Percentiles rank a stretch among this genome's conserved stretches.
These are phyloP conservation scores for Portunus trituberculatus DNA, from an alignment of 1,140 invertebrate genomes.

Conservation along the genomic window DNA sequence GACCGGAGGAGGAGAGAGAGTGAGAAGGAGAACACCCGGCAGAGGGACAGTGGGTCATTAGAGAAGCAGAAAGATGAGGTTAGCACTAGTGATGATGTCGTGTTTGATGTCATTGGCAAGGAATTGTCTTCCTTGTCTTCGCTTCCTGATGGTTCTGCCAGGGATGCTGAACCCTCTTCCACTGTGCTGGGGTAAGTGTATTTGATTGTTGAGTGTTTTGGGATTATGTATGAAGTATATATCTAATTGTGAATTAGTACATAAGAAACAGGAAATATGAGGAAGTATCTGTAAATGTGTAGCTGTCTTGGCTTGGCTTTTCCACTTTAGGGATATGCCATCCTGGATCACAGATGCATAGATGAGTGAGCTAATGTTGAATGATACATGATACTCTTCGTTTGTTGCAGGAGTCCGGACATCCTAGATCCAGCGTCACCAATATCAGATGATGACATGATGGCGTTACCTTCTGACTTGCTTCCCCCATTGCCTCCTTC, in stretches of 20 bases:
- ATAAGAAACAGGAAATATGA: too few species aligned
- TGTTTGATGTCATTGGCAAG: conserved; percentile 37
- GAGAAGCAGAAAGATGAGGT: conserved; percentile 72
- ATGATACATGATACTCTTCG: neutral
- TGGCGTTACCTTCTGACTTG: neutral
- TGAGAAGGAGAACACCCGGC: conserved; percentile 63
- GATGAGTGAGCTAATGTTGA: neutral
- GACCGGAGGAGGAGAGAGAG: conserved; percentile 72
- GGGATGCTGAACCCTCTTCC: conserved; percentile 75
- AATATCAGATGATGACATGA: neutral
- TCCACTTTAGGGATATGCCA: too few species aligned
- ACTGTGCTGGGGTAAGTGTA: conserved; percentile 73
- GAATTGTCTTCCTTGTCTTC: conserved; percentile 42
- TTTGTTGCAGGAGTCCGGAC: conserved; percentile 65
- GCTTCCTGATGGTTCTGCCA: conserved; percentile 61
- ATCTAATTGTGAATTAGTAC: too few species aligned
- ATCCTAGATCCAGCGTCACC: conserved; percentile 30
- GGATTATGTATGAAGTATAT: too few species aligned
- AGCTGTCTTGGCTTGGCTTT: too few species aligned
- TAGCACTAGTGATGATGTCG: conserved; percentile 76
- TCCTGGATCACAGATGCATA: too few species aligned
- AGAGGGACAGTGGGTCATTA: conserved; percentile 44
- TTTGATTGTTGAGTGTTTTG: too few species aligned
- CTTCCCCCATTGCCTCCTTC: conserved; percentile 36
- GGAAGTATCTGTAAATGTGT: too few species aligned